phyloP scores from a whole-genome alignment of 2,797 vertebrate genomes.

The Coracias cyanogaster region DNA sequence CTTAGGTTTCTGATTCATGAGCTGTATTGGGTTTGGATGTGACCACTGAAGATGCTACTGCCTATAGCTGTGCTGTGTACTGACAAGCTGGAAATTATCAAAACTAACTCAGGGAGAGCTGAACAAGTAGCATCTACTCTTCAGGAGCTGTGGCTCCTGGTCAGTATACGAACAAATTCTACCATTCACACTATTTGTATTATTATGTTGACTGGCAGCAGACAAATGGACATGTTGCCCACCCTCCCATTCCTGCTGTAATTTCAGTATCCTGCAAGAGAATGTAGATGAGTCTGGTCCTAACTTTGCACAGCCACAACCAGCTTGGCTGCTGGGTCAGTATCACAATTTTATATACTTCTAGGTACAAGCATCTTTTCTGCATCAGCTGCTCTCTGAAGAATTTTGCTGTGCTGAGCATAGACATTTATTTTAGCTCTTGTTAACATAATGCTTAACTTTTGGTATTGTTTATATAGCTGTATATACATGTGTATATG shows the following conservation, averaged over 20 bases:
- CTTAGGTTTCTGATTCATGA: conserved; percentile 11
- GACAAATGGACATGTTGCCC: not conserved
- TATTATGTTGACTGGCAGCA: not conserved
- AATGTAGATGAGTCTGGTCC: not conserved
- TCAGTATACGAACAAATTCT: not conserved
- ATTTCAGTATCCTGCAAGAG: not conserved
- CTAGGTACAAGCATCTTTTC: not conserved
- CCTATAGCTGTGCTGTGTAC: not conserved
- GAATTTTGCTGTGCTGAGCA: not conserved
- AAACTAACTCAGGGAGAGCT: not conserved
- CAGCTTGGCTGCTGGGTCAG: not conserved
- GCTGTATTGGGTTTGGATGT: not conserved
- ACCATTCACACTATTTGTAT: not conserved
- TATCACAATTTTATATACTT: not conserved
- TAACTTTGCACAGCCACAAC: not conserved
- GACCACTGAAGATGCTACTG: not conserved
- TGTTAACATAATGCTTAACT: not conserved
- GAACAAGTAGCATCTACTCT: not conserved
- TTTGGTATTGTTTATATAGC: not conserved
- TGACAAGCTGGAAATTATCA: not conserved
- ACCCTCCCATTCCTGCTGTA: not conserved
- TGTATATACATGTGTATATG: not conserved
- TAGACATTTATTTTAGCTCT: not conserved
- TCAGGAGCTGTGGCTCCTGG: not conserved
- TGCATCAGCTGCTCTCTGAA: not conserved